Evolutionary conservation across 2,797 vertebrate species (phyloP).

Genomic region (Pogoniulus pusillus): DNA sequence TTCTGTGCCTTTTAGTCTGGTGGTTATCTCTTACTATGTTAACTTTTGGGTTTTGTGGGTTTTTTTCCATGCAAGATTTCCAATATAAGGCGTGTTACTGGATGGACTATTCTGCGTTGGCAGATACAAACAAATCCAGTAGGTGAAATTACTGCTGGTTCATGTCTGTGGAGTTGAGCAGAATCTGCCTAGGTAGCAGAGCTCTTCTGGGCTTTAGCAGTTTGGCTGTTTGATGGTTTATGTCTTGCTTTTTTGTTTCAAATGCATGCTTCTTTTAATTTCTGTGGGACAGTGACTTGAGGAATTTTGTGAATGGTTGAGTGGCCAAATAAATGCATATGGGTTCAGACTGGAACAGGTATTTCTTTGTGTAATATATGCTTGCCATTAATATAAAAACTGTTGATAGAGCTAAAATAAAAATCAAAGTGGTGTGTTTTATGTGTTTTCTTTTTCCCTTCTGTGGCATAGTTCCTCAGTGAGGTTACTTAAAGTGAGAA

Average conservation of each 20-base stretch:
- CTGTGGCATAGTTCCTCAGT: neutral
- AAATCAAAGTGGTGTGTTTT: neutral
- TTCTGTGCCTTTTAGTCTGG: neutral
- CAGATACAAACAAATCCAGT: neutral
- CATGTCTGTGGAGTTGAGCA: neutral
- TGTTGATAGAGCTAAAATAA: neutral
- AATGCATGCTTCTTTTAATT: neutral
- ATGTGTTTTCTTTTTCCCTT: too few species aligned
- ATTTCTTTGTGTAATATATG: neutral
- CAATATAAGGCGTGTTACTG: neutral
- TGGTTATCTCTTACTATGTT: neutral
- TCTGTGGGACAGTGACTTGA: neutral
- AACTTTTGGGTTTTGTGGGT: neutral
- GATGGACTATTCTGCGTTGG: accelerated
- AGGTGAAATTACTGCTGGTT: neutral
- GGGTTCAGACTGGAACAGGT: neutral
- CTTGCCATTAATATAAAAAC: neutral
- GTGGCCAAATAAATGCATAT: neutral
- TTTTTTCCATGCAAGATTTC: neutral
- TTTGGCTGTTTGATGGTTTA: neutral
- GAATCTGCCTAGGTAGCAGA: neutral
- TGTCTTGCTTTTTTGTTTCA: neutral
- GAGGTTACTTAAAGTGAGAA: neutral
- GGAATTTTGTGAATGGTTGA: neutral
- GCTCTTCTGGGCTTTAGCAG: neutral